phyloP scores from a whole-genome alignment of 2,797 vertebrate species.

The Cercopithecus petaurista region DNA sequence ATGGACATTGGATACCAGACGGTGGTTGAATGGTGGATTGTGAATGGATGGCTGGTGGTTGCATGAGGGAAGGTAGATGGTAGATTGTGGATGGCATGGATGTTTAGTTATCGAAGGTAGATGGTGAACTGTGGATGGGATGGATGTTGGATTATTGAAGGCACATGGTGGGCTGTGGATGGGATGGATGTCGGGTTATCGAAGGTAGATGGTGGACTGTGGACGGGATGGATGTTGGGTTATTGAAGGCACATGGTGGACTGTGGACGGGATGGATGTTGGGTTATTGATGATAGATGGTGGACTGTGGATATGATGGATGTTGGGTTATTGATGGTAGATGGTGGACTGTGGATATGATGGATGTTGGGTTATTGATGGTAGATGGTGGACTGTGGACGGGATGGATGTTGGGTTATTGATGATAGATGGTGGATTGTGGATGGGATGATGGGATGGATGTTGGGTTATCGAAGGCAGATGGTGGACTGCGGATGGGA shows the following conservation, averaged over 20 bases:
- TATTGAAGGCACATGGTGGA: not conserved
- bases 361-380: not conserved
- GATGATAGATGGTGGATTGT: not conserved
- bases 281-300: not conserved
- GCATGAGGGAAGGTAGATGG: not conserved
- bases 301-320: fast-evolving
- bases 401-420: not conserved
- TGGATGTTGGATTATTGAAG: too few relatives aligned
- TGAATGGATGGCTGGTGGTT: not conserved
- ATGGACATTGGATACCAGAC: not conserved
- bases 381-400: not conserved
- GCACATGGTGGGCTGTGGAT: fast-evolving
- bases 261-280: fast-evolving
- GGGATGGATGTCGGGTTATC: too few relatives aligned
- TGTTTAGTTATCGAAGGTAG: not conserved
- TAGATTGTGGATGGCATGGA: not conserved
- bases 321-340: too few relatives aligned
- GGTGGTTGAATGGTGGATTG: not conserved
- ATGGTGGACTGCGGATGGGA: fast-evolving
- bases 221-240: too few relatives aligned
- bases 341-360: fast-evolving
- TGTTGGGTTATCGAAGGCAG: fast-evolving
- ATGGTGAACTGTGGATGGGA: fast-evolving
- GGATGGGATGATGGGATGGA: not conserved
- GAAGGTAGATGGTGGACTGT: not conserved